A percentile compares a stretch with the other conserved stretches of the same genome.
Evolutionary conservation across 1,140 invertebrate species (phyloP).

Genomic region (Zophobas morio): DNA sequence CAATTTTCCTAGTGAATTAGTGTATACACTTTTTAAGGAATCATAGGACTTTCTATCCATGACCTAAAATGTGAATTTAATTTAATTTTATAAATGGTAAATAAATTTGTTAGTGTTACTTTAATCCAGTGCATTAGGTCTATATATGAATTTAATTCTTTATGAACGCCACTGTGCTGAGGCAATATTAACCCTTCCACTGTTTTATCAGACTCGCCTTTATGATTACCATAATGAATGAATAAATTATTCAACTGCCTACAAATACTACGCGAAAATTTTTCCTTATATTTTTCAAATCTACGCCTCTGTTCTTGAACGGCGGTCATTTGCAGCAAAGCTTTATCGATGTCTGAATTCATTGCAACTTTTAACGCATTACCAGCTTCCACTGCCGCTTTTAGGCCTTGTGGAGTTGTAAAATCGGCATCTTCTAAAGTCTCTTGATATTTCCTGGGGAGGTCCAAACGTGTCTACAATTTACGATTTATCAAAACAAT

Average conservation of each 20-base stretch:
- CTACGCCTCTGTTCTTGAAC: slow-evolving; percentile 91
- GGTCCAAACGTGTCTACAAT: slow-evolving; percentile 80
- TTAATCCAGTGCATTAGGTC: slow-evolving; percentile 90
- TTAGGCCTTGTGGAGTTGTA: slow-evolving; percentile 80
- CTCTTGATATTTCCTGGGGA: slow-evolving; percentile 79
- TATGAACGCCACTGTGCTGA: slow-evolving; percentile 84
- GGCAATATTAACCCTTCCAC: slow-evolving; percentile 80
- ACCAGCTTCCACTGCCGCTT: slow-evolving; percentile 85
- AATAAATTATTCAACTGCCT: slow-evolving; percentile 94
- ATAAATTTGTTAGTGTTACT: slow-evolving; percentile 42
- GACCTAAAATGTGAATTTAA: slow-evolving; percentile 68
- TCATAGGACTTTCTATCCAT: slow-evolving; percentile 88
- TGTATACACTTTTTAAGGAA: slow-evolving; percentile 86
- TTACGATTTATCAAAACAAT: slow-evolving; percentile 39
- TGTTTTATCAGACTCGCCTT: slow-evolving; percentile 66
- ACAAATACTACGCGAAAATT: slow-evolving; percentile 87
- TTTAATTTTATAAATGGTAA: slow-evolving; percentile 4
- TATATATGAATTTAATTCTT: slow-evolving; percentile 86
- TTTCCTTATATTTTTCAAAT: slow-evolving; percentile 87
- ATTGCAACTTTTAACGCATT: slow-evolving; percentile 85
- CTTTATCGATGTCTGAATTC: slow-evolving; percentile 78
- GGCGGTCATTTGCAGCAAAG: slow-evolving; percentile 80
- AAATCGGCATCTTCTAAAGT: slow-evolving; percentile 74
- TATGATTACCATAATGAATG: slow-evolving; percentile 85
- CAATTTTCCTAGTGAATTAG: slow-evolving; percentile 82